Evolutionary conservation across 2,888 invertebrate genomes (phyloP).

Genomic region (Tuberolachnus salignus): DNA sequence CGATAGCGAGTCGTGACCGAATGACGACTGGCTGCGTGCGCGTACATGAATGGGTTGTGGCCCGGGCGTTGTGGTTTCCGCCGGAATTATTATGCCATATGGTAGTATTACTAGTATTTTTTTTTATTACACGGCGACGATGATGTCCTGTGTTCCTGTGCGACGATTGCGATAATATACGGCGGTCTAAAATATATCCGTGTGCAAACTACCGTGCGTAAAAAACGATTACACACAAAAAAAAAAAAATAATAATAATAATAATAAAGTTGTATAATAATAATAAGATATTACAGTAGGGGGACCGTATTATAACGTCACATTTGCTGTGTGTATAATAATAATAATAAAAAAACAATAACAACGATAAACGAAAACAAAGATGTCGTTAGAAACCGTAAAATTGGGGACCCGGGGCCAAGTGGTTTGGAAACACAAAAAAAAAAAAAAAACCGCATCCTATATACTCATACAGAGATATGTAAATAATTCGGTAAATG

Average conservation of each 20-base stretch:
- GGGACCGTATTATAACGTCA: background rate
- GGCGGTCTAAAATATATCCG: background rate
- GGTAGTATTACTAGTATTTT: background rate
- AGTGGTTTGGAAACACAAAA: constrained; percentile 28
- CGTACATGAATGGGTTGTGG: constrained; percentile 14
- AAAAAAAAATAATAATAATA: no score
- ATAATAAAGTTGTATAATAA: no score
- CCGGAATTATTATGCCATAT: background rate
- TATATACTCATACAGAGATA: background rate
- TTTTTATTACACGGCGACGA: background rate
- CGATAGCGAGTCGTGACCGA: constrained; percentile 28
- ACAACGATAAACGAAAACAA: constrained; percentile 46
- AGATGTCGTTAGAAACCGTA: constrained; percentile 32
- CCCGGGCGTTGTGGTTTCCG: background rate
- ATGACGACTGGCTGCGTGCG: constrained; percentile 13
- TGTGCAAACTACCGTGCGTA: background rate
- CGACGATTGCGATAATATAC: no score
- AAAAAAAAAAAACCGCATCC: background rate
- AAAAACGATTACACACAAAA: background rate
- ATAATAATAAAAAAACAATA: constrained; percentile 13
- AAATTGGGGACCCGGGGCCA: constrained; percentile 13
- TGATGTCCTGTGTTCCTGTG: background rate
- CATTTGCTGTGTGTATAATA: background rate
- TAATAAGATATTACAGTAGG: no score
- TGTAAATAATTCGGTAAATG: constrained; percentile 18